Base-by-base conservation (phyloP, 2,888 invertebrate genomes). In the Oxytorus armatus region DNA sequence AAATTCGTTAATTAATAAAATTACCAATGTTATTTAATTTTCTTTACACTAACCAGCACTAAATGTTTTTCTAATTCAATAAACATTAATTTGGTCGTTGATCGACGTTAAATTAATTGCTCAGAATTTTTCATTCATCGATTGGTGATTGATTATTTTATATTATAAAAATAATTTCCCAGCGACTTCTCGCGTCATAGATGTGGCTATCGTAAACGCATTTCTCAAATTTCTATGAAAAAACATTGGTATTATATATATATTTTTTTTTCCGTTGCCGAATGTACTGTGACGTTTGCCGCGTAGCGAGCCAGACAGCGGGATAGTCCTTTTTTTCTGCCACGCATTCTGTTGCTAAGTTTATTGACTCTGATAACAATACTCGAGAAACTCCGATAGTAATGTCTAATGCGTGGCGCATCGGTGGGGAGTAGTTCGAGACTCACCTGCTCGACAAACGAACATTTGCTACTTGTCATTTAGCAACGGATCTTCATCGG, bases 321-420 rank as follows among this genome's bases (percentile, higher is more conserved):
- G n/a, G n/a, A 36, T 16, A 29, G 14, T n/a, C n/a, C 1, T 55
- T 55, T 29, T 11, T 11, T 66, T 21, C n/a, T 10, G 1, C 14
- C 21, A 1, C 0, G 5, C n/a, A 1, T 10, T 8, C 21, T 8
- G n/a, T 65, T 47, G 8, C 14, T 14, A 47, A 16, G 29, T n/a
- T 25, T 29, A 47, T 49, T 47, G 11, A 16, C 29, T 33, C 21
- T 39, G 8, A n/a, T 39, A 14, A 36, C 21, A 10, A 7, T n/a
- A 39, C 21, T 14, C 4, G 1, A 36, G 10, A 36, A 8, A 1
- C 18, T 8, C 49, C 33, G 51, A n/a, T 53, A 66, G 53, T 39
- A 66, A n/a, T 1, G 7, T 23, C 53, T 18, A 51, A 66, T 66
- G 51, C 66, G 51, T 66, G 66, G 51, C 66, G 39, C 10, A 0